Evolutionary conservation across 2,113 vertebrate species (phyloP).

Genomic region (Vulpes lagopus): DNA sequence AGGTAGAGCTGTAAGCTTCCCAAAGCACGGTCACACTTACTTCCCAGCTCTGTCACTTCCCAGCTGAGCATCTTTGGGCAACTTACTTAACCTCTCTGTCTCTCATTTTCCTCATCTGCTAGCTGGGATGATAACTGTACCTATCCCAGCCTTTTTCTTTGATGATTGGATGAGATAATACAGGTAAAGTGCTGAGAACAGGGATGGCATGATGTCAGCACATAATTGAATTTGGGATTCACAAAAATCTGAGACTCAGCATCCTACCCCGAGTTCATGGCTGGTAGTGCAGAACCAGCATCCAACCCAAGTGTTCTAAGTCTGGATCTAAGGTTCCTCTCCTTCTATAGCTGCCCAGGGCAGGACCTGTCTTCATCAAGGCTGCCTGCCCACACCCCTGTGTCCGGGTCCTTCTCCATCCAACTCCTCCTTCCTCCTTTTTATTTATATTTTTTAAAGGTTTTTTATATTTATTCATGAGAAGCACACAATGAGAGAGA

Average conservation of each 20-base stretch:
- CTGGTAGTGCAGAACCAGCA: neutral
- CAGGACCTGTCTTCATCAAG: no score
- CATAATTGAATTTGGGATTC: neutral
- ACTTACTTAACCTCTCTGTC: neutral
- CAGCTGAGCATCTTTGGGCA: neutral
- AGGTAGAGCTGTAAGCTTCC: accelerated
- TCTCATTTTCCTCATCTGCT: neutral
- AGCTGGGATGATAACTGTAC: neutral
- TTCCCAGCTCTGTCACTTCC: neutral
- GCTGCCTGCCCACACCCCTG: neutral
- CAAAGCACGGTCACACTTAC: accelerated
- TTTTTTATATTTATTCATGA: no score
- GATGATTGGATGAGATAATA: neutral
- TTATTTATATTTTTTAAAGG: neutral
- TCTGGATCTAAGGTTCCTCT: neutral
- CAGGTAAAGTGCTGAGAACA: neutral
- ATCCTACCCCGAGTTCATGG: no score
- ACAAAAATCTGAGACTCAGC: neutral
- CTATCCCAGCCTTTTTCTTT: neutral
- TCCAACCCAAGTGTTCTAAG: neutral
- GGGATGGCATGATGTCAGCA: neutral
- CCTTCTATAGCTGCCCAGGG: accelerated
- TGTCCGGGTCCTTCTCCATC: neutral
- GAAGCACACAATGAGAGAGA: no score
- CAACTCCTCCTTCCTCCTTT: neutral